Evolutionary conservation across 1,140 invertebrate genomes (phyloP).

Genomic region (Delia radicum): DNA sequence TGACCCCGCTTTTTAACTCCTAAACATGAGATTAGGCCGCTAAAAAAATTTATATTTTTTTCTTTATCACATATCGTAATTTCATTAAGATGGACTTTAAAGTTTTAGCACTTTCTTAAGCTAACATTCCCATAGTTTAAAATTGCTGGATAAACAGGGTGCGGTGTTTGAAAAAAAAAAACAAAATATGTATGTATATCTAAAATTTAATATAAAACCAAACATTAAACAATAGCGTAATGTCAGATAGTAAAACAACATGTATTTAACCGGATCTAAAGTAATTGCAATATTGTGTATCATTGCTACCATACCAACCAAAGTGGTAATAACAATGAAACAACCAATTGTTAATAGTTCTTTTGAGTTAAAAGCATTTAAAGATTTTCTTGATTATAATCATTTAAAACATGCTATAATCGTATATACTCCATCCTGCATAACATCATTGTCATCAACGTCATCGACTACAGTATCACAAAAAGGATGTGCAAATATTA

Average conservation of each 20-base stretch:
- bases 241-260: neutral
- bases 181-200: no score
- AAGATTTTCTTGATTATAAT: slow-evolving; percentile 6
- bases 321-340: neutral
- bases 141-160: no score
- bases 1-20: no score
- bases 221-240: neutral
- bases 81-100: no score
- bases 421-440: neutral
- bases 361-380: slow-evolving; percentile 10
- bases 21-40: no score
- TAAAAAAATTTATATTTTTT: no score
- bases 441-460: neutral
- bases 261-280: neutral
- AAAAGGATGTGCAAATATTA: neutral
- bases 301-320: neutral
- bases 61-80: no score
- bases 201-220: neutral
- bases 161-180: no score
- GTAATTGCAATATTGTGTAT: neutral
- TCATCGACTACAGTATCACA: neutral
- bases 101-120: no score
- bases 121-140: no score
- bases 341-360: neutral
- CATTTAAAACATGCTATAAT: slow-evolving; percentile 18